Evolutionary conservation across 1,140 invertebrate genomes (phyloP), one percentile per base, ranked within the genome.

Genomic region (Drosophila neocordata): DNA sequence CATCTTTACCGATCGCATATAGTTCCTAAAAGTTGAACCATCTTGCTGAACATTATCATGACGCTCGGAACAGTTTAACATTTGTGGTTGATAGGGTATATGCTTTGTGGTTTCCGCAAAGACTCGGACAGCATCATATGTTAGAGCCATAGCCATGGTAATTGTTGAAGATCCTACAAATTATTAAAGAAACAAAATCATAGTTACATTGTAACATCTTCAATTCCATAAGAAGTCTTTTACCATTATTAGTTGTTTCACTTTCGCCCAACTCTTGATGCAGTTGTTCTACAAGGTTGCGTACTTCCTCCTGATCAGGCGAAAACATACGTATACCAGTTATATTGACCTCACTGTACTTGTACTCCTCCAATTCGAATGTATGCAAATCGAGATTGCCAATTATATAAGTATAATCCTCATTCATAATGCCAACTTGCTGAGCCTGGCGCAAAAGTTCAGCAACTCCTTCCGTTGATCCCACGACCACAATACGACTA

Each of bases 401-500:
- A 15, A 98, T 95, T 18, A 97, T 93, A 77, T 96, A 96, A 63
- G 93, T 95, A 70, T 96, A 94, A 3, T 95, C 92, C 64, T 96
- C 94, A 2, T 95, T 96, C 93, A 97, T 95, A 62, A 97, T 93
- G 22, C 96, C 96, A 60, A 97, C 95, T 94, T 98, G 96, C 90
- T 97, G 96, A 92, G 96, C 80, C 70, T 94, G 94, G 38, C 93
- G 93, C 4, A 98, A 88, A 1, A 97, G 92, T 44, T 94, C 90
- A 8, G 93, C 92, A 12, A 97, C 92, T 57, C 93, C 95, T 4
- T 95, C 92, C 27, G 93, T 93, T 0, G 93, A 93, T 73, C 97
- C 97, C 69, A 97, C 95, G 0, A 99, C 92, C 11, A 98, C 92
- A 63, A 98, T 95, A 73, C 96, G 94, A 11, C 92, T 93, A 57